Evolutionary conservation across 1,140 invertebrate genomes (phyloP), one percentile per base, ranked within the genome.

Genomic region (Ceratosolen fusciceps): DNA sequence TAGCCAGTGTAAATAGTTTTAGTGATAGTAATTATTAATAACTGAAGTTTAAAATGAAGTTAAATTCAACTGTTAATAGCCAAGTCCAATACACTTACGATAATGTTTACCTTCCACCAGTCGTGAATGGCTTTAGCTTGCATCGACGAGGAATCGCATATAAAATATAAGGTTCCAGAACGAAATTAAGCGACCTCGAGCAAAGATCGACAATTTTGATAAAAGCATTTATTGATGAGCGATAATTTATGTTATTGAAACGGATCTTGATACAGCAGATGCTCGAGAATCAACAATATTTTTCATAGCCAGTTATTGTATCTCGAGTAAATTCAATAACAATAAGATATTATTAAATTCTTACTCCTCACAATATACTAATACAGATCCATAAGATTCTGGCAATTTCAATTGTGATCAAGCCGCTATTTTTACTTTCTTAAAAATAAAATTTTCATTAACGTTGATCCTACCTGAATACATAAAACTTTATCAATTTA

Each of bases 141-240:
- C 34, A 43, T 39, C 29, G 5, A 1, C 19, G 52, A 74, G 10
- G 19, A 21, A 74, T 24, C 1, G 71, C 54, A 16, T 60, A 26
- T 73, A 39, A 58, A 58, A 24, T 26, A 74, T 60, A 21, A 43
- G 31, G 54, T 24, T 16, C 16, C 3, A 58, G 58, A 73, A 52
- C 10, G 34, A 73, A 39, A 73, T 56, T 56, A 58, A 37, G 10
- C 31, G 47, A 37, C 7, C 9, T 16, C 12, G 31, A 43, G 37
- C 21, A 19, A 0, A 74, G 26, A 8, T 3, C 12, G 16, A 12
- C 19, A 60, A 60, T 60, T 74, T 60, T 14, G 9, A 19, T 58
- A 62, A 74, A 58, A 74, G n/a, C 56, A 60, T 47, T 74, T 29
- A 10, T 74, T 37, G n/a, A 74, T 19, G 19, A 68, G 8, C 39